Base-by-base conservation (phyloP, 1,140 invertebrate genomes). In the Plutomurus gul region DNA sequence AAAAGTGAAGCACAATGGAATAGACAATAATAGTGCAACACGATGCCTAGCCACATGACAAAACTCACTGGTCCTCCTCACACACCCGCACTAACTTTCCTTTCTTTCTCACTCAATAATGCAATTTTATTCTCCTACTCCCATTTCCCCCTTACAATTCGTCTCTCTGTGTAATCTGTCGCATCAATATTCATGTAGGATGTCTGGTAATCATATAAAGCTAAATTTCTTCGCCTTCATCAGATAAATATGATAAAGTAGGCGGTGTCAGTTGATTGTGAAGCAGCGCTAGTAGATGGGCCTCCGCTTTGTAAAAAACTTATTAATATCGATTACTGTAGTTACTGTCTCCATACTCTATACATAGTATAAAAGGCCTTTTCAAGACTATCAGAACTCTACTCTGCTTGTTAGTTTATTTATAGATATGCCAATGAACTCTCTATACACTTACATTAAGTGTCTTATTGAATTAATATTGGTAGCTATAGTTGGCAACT, bases 121-220 rank as follows among this genome's bases (percentile, higher is more conserved):
- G 30, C 56, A 65, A 65, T 65, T 65, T 65, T 65, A 65, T 65
- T 65, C 56, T n/a, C 30, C 56, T 65, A 33, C 36, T 51, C 36
- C 36, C 56, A n/a, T 36, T 27, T 65, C 56, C 36, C 30, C 39
- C 16, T 27, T 65, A 30, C 56, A 65, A 18, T n/a, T 33, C 25
- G 30, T 27, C 1, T 65, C 30, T 27, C 6, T 65, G 27, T n/a
- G 36, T 65, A 33, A 33, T 7, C 30, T 30, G 30, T 65, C 25
- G 4, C 56, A 65, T 65, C 36, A 65, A 7, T 65, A 65, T 65
- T 65, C 56, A 33, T 65, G 56, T 16, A n/a, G 4, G 27, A 30
- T 25, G 56, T 33, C 30, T n/a, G n/a, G n/a, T n/a, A n/a, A n/a
- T n/a, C 25, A 11, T 65, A 13, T 4, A n/a, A 65, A 65, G 13